These are phyloP conservation scores for Aurelia aurita complex sp. Pacific DNA, from an alignment of 30 jellyfish, hydroid and myxozoan genomes.

Conservation along the genomic window DNA sequence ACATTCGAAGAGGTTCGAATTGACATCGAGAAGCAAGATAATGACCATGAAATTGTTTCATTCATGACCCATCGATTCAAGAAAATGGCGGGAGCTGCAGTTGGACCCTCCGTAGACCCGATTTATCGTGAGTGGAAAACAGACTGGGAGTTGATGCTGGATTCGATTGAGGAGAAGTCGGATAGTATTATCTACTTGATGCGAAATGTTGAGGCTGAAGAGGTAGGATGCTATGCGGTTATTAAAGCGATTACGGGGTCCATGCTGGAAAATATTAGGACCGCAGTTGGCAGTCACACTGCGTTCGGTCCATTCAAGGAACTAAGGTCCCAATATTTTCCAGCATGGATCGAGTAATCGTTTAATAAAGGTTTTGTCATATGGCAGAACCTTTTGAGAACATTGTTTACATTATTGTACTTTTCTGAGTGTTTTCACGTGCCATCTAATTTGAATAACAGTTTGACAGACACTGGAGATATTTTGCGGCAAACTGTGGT, in stretches of 20 bases:
- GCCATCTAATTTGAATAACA: neutral
- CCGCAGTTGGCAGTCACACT: too few relatives aligned
- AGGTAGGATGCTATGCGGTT: neutral
- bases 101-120: conserved; percentile 82
- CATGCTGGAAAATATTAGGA: too few relatives aligned
- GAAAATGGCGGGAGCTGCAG: conserved; percentile 77
- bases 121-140: conserved; percentile 94
- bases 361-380: too few relatives aligned
- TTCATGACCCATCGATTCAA: conserved; percentile 86
- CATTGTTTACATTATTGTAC: too few relatives aligned
- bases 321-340: too few relatives aligned
- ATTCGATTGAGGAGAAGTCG: conserved; percentile 69
- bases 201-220: conserved; percentile 85
- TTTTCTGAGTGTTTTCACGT: too few relatives aligned
- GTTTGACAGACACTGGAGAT: neutral
- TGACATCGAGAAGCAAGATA: conserved; percentile 74
- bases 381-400: too few relatives aligned
- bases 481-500: too few relatives aligned
- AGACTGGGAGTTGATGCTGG: conserved; percentile 90
- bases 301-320: too few relatives aligned
- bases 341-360: too few relatives aligned
- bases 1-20: conserved; percentile 88
- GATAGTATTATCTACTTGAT: conserved; percentile 70
- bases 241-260: neutral
- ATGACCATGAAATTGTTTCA: conserved; percentile 79